Percentiles rank a stretch among this genome's conserved stretches.
Evolutionary conservation across 2,888 invertebrate species (phyloP).

Genomic region (Torymus auratus): DNA sequence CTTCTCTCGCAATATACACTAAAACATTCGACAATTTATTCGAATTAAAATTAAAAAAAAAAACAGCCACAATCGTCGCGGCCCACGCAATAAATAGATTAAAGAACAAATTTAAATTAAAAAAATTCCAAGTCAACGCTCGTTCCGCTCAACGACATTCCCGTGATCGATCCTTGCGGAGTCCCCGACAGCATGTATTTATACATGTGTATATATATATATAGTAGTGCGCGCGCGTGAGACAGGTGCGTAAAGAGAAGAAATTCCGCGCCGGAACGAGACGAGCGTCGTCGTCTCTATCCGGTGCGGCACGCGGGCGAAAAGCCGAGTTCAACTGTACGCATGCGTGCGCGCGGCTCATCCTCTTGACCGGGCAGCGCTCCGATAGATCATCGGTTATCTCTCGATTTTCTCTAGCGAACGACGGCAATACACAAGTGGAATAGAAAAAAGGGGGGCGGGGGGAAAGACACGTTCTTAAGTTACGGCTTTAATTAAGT

Average conservation of each 20-base stretch:
- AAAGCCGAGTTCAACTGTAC: conserved; percentile 10
- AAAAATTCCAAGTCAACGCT: conserved; percentile 29
- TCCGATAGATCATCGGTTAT: conserved; percentile 41
- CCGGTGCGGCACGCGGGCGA: conserved; percentile 34
- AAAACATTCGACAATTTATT: too few species aligned
- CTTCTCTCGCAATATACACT: background rate
- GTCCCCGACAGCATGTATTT: conserved; percentile 5
- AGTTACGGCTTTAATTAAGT: conserved; percentile 58
- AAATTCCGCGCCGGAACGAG: conserved; percentile 36
- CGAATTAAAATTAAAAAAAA: background rate
- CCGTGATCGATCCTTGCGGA: conserved; percentile 31
- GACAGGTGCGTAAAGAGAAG: background rate
- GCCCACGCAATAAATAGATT: background rate
- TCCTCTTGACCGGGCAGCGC: conserved; percentile 31
- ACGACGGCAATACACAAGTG: conserved; percentile 23
- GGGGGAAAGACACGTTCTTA: conserved; percentile 45
- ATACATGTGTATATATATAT: background rate
- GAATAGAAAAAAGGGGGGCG: conserved; percentile 29
- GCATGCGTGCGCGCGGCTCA: conserved; percentile 12
- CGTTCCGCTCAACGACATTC: background rate
- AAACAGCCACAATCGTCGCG: background rate
- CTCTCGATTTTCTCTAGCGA: conserved; percentile 48
- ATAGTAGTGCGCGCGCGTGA: too few species aligned
- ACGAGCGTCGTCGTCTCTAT: conserved; percentile 46
- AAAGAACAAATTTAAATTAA: conserved; percentile 13